Evolutionary conservation across 2,888 invertebrate species (phyloP), one percentile per base, ranked within the genome.

Genomic region (Coelinius sp.): DNA sequence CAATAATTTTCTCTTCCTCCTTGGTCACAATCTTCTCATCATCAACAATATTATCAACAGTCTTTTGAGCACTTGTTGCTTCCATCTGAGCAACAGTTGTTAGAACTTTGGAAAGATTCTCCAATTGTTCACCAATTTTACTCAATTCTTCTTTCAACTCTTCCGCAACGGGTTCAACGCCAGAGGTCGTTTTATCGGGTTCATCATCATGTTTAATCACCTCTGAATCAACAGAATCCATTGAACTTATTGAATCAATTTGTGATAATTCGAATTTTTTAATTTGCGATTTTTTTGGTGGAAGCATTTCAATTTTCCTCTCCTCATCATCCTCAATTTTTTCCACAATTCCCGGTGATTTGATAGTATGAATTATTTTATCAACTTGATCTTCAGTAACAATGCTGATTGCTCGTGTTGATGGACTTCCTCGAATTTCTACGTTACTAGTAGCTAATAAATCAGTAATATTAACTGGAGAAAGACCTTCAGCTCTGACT

Each of bases 281-380:
- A n/a, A 86, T 86, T 66, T 86, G 86, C 1, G 84, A 86, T 27
- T 86, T 86, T 56, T 86, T 87, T 8, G 86, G 85, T 2, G 85
- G 85, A 5, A 87, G 66, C 17, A 63, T 24, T 7, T 75, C 76
- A 38, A 75, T 68, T 73, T 73, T 76, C 31, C 59, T 75, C 1
- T 59, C 12, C 12, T 74, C 70, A 25, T 72, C 62, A 46, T 73
- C 59, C 20, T 70, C 59, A 24, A 56, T 10, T 59, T 17, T 10
- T 38, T 68, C 14, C 3, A 25, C n/a, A n/a, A n/a, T n/a, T n/a
- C n/a, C n/a, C n/a, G n/a, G n/a, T n/a, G n/a, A n/a, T n/a, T n/a
- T n/a, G n/a, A n/a, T n/a, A n/a, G n/a, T n/a, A n/a, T n/a, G n/a
- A n/a, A n/a, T n/a, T n/a, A n/a, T n/a, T n/a, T n/a, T n/a, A n/a